Conservation (phyloP, 2,113 vertebrate species). For the Coryphaenoides rupestris region DNA sequence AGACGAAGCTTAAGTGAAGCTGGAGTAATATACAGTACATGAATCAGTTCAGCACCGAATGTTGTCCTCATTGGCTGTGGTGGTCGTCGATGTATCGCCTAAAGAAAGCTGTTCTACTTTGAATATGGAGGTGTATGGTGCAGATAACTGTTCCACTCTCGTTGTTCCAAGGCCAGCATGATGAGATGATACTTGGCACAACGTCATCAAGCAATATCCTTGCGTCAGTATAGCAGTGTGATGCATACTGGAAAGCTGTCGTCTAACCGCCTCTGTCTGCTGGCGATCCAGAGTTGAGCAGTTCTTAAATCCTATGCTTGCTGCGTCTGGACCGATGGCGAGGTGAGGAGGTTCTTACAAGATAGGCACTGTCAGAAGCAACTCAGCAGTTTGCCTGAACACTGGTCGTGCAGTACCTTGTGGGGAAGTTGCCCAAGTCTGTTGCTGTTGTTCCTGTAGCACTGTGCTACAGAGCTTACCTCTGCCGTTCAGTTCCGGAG, state of each 20-base stretch:
- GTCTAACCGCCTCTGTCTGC: neutral
- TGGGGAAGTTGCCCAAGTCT: constrained; percentile 15
- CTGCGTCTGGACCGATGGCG: constrained; percentile 19
- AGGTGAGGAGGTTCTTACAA: constrained; percentile 8
- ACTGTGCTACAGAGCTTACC: constrained; percentile 26
- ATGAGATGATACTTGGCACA: constrained; percentile 16
- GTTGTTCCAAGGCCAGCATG: too few species aligned
- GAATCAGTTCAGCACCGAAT: neutral
- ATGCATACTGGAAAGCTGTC: neutral
- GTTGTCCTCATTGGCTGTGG: neutral
- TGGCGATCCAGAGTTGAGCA: constrained; percentile 11
- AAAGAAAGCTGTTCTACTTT: too few species aligned
- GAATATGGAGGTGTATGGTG: too few species aligned
- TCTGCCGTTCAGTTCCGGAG: constrained; percentile 6
- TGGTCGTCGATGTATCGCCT: too few species aligned
- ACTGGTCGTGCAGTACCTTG: constrained; percentile 16
- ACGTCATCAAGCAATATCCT: constrained; percentile 29
- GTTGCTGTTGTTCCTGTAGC: constrained; percentile 14
- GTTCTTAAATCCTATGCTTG: constrained; percentile 22
- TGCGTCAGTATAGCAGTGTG: neutral
- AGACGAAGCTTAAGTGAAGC: neutral
- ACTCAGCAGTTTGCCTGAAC: constrained; percentile 12
- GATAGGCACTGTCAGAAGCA: constrained; percentile 25
- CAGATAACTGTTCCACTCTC: too few species aligned
- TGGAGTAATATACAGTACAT: neutral